These are phyloP conservation scores for Microctonus aethiopoides DNA, from an alignment of 2,888 invertebrate genomes.

Conservation along the genomic window DNA sequence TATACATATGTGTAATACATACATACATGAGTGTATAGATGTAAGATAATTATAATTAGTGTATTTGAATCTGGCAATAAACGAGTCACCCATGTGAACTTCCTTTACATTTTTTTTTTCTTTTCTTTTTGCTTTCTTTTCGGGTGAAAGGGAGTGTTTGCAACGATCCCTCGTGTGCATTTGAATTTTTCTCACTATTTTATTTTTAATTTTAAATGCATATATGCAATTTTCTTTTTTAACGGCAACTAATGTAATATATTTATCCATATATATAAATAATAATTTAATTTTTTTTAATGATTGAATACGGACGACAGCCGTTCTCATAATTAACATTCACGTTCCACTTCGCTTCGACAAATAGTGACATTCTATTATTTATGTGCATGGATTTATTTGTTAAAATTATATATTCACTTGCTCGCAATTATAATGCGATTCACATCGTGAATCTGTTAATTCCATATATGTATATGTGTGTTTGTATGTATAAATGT, in stretches of 20 bases:
- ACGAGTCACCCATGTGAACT: conserved; percentile 63
- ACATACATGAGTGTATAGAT: conserved; percentile 57
- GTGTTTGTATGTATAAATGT: no score
- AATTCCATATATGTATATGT: conserved; percentile 63
- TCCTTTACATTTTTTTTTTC: conserved; percentile 52
- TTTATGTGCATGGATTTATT: conserved; percentile 64
- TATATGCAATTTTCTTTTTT: no score
- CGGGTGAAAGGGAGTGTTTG: no score
- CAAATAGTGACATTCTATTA: conserved; percentile 66
- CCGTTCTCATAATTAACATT: conserved; percentile 29
- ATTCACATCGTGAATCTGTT: conserved; percentile 63
- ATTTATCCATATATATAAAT: not conserved
- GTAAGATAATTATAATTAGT: conserved; percentile 67
- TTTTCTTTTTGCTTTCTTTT: no score
- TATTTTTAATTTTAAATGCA: no score
- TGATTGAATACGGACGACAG: not conserved
- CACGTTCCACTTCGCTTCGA: conserved; percentile 42
- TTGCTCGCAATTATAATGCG: conserved; percentile 63
- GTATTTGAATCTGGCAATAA: conserved; percentile 59
- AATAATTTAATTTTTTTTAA: not conserved
- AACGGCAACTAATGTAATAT: no score
- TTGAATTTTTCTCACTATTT: no score
- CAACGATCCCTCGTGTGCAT: no score
- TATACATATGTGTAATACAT: conserved; percentile 9
- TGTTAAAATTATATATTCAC: conserved; percentile 66